Evolutionary conservation across 2,797 vertebrate species (phyloP).

Genomic region (Bradypodion ventrale): DNA sequence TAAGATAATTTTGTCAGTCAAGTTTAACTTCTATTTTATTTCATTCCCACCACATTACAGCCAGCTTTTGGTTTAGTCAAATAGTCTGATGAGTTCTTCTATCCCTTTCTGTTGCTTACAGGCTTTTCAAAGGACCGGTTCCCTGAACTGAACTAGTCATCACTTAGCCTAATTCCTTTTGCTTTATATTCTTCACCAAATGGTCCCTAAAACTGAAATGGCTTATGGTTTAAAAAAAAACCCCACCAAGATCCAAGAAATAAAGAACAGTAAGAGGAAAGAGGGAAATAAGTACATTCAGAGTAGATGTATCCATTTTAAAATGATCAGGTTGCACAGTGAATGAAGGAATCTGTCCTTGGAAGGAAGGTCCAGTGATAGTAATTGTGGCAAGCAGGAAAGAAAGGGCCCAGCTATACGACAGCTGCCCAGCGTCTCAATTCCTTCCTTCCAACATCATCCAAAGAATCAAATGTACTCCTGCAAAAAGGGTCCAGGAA

Average conservation of each 20-base stretch:
- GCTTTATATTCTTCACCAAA: neutral
- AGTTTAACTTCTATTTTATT: neutral
- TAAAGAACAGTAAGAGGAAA: neutral
- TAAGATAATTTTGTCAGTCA: neutral
- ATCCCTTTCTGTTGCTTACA: neutral
- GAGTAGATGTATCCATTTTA: neutral
- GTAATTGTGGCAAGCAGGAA: neutral
- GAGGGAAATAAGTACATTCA: neutral
- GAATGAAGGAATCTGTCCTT: neutral
- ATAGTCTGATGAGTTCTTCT: neutral
- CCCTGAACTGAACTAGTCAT: neutral
- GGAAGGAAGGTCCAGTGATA: neutral
- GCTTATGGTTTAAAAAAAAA: neutral
- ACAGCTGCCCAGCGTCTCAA: neutral
- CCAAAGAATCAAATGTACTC: neutral
- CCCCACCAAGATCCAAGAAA: neutral
- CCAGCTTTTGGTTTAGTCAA: neutral
- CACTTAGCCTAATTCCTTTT: neutral
- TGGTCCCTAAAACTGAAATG: neutral
- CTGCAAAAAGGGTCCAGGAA: neutral
- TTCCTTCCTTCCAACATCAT: neutral
- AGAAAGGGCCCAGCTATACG: neutral
- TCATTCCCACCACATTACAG: neutral
- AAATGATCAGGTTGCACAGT: neutral
- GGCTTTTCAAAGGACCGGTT: neutral